phyloP scores from a whole-genome alignment of 2,888 invertebrate genomes.

The Molanna angustata region DNA sequence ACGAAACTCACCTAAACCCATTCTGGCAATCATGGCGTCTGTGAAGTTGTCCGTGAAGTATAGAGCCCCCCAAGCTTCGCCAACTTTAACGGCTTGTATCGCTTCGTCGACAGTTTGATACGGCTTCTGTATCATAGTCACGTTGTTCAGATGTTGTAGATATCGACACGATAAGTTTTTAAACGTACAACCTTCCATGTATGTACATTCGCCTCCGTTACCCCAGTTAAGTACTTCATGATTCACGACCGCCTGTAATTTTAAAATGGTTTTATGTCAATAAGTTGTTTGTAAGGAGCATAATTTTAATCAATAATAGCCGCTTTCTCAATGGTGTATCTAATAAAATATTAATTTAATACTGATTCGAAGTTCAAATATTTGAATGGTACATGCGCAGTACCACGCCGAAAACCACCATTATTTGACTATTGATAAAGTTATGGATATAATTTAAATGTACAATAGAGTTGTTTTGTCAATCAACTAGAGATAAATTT shows the following conservation, averaged over 20 bases:
- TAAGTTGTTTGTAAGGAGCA: too few species aligned
- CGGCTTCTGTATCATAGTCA: conserved; percentile 67
- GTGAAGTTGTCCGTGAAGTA: conserved; percentile 90
- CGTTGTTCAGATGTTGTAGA: conserved; percentile 68
- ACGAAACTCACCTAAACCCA: conserved; percentile 60
- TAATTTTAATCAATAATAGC: too few species aligned
- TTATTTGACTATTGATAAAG: too few species aligned
- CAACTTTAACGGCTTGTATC: conserved; percentile 67
- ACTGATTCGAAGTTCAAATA: too few species aligned
- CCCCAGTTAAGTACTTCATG: conserved; percentile 44
- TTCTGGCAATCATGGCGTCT: conserved; percentile 76
- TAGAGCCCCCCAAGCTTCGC: conserved; percentile 85
- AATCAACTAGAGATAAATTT: too few species aligned
- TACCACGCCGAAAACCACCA: too few species aligned
- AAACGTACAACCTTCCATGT: conserved; percentile 63
- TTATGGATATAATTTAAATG: too few species aligned
- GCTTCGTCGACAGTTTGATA: conserved; percentile 67
- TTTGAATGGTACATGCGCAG: too few species aligned
- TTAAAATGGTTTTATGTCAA: too few species aligned
- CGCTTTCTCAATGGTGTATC: too few species aligned
- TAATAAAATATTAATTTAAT: too few species aligned
- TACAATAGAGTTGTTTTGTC: too few species aligned
- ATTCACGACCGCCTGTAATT: conserved; percentile 54
- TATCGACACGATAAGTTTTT: conserved; percentile 76
- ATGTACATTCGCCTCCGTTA: conserved; percentile 51